Percentiles rank a stretch among this genome's conserved stretches.
These are phyloP conservation scores for Labeo rohita DNA, from an alignment of 2,113 vertebrate species.

Conservation along the genomic window DNA sequence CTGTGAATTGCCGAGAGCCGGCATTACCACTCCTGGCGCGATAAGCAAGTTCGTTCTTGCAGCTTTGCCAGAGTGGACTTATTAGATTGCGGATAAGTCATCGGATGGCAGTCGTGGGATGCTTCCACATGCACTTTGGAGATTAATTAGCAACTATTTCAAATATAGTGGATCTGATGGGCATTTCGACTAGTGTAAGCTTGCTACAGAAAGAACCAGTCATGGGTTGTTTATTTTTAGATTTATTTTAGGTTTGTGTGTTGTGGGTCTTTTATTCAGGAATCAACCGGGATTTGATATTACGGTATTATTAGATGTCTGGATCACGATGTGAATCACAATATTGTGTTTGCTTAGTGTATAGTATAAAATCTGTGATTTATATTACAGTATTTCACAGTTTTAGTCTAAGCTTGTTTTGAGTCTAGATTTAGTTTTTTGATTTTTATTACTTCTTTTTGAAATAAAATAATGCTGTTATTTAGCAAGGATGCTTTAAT, in stretches of 20 bases:
- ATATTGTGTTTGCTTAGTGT: background rate
- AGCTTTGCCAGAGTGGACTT: conserved; percentile 44
- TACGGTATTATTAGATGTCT: background rate
- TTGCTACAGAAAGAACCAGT: background rate
- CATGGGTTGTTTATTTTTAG: background rate
- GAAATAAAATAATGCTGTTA: background rate
- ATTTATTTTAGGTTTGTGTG: background rate
- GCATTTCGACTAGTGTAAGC: background rate
- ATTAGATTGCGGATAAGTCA: conserved; percentile 44
- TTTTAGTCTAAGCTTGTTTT: background rate
- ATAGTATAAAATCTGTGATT: background rate
- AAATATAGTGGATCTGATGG: background rate
- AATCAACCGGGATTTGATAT: background rate
- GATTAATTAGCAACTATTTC: conserved; percentile 23
- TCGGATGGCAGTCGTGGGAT: conserved; percentile 28
- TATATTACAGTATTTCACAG: background rate
- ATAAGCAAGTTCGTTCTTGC: conserved; percentile 36
- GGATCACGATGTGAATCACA: background rate
- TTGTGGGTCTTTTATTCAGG: background rate
- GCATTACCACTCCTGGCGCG: conserved; percentile 22
- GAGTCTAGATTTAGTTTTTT: background rate
- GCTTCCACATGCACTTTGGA: conserved; percentile 25
- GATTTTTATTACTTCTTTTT: background rate
- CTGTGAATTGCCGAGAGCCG: conserved; percentile 17
- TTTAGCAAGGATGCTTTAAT: background rate